Evolutionary conservation across 2,113 vertebrate species (phyloP), one percentile per base, ranked within the genome.

Genomic region (Sturnus vulgaris): DNA sequence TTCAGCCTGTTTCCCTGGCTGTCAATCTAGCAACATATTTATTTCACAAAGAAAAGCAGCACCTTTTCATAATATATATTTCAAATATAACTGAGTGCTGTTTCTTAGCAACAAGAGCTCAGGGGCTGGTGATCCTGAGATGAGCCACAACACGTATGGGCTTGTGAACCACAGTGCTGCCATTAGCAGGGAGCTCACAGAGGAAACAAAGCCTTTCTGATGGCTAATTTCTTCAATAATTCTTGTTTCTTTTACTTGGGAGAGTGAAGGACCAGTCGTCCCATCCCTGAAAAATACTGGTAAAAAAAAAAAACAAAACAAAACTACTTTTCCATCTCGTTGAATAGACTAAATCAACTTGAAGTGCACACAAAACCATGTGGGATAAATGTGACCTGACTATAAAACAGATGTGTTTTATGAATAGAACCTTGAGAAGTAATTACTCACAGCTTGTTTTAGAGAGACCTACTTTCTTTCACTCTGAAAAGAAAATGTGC

Each of bases 21-120:
- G 82, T 90, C 92, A 94, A 59, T 90, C 80, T 57, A 55, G 49
- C 39, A 93, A 87, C 50, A 40, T 72, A 82, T 68, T 90, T 77
- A 84, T 91, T 96, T 95, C 87, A 53, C 60, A 71, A 69, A 82
- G 75, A 75, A 57, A 91, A 93, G 71, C 65, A 66, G 52, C 59
- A 90, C 80, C 69, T 95, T 97, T 94, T 80, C 93, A 86, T 96
- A 91, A 88, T 86, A 84, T 91, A 87, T 95, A 72, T 95, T 95
- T 92, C 65, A 94, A 77, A 75, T 66, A 21, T n/a, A 78, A 69
- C 52, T 1, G 31, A 70, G 57, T 47, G 46, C 55, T 39, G 80
- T 91, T 76, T 56, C 95, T 92, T 93, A 95, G 92, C 90, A 96
- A 92, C 92, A 5, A n/a, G 82, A 81, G 27, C 86, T 63, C 35